Evolutionary conservation across 2,888 invertebrate genomes (phyloP), one percentile per base, ranked within the genome.

Genomic region (Caenorhabditis wallacei): DNA sequence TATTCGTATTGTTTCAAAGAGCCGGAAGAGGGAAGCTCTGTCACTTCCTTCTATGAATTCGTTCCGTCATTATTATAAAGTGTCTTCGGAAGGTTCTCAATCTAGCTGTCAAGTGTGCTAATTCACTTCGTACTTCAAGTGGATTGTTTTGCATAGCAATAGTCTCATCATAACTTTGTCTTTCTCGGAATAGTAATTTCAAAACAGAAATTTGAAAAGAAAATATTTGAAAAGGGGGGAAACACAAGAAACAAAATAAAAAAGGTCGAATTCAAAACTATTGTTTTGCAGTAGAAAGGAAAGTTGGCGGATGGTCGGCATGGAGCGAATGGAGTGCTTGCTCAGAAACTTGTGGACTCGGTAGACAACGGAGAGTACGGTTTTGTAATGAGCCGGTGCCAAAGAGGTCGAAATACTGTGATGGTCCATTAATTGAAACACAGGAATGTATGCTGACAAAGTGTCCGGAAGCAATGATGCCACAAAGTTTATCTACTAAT

Each of bases 251-350:
- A n/a, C n/a, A 78, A 70, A 37, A 46, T 10, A 30, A 30, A 69
- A 61, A 76, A 40, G 30, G 69, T 61, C 68, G 54, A 78, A 63
- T 59, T 63, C 24, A 43, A 69, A 10, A 63, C 66, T 24, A 78
- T 69, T 63, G 48, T 53, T 40, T 79, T 89, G 68, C 81, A 89
- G 89, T 89, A 35, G 80, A 86, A 70, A 80, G 87, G 59, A 80
- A 88, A 57, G 82, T 87, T 57, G 89, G 89, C 22, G 87, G 85
- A 48, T 89, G 89, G 89, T 83, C 88, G 48, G 59, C 74, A 37
- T 89, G 89, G 89, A 70, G 76, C 30, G 80, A 83, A 26, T 89
- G 88, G 88, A 84, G 86, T 54, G 80, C 80, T 1, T 89, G 89
- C 81, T 83, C 85, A 40, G 80, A 83, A 48, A 84, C 86, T 46